Percentiles rank a stretch among this genome's conserved stretches.
Evolutionary conservation across 2,797 vertebrate species (phyloP).

Genomic region (Pantherophis alleghaniensis): DNA sequence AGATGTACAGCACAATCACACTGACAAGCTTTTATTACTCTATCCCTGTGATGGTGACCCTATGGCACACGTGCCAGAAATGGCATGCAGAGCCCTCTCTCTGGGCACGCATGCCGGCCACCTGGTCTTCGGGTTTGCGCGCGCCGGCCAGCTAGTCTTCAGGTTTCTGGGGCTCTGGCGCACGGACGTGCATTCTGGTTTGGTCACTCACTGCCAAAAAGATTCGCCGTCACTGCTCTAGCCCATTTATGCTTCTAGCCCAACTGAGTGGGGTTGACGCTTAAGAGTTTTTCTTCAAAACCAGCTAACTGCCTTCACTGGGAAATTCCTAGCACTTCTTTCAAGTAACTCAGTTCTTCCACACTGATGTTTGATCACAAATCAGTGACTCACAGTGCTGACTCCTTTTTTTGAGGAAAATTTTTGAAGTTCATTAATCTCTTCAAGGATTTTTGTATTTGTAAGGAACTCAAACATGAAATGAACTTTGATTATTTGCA

Average conservation of each 20-base stretch:
- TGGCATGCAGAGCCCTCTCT: too few species aligned
- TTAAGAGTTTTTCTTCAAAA: background rate
- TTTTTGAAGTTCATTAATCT: background rate
- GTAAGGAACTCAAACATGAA: background rate
- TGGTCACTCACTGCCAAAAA: too few species aligned
- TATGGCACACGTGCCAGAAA: too few species aligned
- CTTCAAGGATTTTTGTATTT: background rate
- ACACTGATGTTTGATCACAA: background rate
- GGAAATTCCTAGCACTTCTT: background rate
- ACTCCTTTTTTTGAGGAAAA: background rate
- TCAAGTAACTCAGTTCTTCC: constrained; percentile 7
- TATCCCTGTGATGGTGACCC: background rate
- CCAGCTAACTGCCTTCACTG: background rate
- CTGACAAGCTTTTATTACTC: background rate
- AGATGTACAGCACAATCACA: background rate
- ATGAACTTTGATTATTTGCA: background rate
- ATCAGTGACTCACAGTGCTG: background rate
- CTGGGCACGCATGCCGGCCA: too few species aligned
- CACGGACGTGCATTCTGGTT: too few species aligned
- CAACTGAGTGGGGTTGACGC: background rate
- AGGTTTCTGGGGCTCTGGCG: too few species aligned
- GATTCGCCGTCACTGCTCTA: too few species aligned
- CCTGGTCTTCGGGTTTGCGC: too few species aligned
- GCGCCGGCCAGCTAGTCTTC: too few species aligned
- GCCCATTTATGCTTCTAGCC: background rate